These are phyloP conservation scores for Puntigrus tetrazona DNA, from an alignment of 2,113 vertebrate genomes.

Conservation along the genomic window DNA sequence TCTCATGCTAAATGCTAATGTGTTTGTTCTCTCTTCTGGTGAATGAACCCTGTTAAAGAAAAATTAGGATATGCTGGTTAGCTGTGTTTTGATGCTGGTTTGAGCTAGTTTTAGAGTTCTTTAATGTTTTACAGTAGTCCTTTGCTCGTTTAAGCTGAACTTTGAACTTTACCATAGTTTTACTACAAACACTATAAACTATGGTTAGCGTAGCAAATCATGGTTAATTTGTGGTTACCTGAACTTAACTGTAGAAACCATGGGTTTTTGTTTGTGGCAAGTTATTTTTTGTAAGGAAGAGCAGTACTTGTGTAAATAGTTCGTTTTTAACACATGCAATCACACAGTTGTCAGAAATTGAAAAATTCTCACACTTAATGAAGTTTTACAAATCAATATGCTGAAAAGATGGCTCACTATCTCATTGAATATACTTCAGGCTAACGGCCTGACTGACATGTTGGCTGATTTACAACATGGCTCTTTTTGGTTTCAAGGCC, in stretches of 20 bases:
- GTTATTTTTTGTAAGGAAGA: not conserved
- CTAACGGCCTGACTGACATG: constrained; percentile 40
- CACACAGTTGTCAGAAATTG: not conserved
- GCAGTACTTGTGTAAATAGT: not conserved
- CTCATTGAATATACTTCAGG: not conserved
- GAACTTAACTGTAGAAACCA: too few species aligned
- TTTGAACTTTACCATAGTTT: too few species aligned
- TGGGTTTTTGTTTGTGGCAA: too few species aligned
- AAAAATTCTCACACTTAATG: constrained; percentile 11
- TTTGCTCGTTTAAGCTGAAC: too few species aligned
- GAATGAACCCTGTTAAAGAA: too few species aligned
- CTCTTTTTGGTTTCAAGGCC: constrained; percentile 51
- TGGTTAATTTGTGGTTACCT: too few species aligned
- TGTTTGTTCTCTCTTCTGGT: not conserved
- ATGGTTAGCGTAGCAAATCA: too few species aligned
- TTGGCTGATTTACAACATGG: constrained; percentile 53
- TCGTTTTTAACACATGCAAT: not conserved
- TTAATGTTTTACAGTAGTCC: too few species aligned
- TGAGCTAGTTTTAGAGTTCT: too few species aligned
- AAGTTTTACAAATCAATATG: constrained; percentile 39
- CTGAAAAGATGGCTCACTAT: not conserved
- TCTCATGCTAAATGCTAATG: not conserved
- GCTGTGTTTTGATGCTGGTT: too few species aligned
- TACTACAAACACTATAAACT: too few species aligned
- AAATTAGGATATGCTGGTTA: too few species aligned